Base-by-base conservation (phyloP, 2,888 invertebrate species). In the Minunthozetes semirufus region DNA sequence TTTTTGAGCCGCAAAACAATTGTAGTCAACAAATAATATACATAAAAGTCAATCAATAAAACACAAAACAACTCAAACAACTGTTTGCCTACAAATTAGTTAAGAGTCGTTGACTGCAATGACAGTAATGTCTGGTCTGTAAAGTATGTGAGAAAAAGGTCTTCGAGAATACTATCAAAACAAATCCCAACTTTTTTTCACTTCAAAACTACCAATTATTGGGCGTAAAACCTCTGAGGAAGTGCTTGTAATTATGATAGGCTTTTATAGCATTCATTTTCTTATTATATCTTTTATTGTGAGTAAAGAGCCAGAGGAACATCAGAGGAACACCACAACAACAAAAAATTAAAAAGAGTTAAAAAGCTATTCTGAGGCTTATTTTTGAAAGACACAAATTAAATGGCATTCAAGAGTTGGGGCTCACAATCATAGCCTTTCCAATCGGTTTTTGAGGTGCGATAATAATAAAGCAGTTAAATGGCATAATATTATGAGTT, bases 41-140 rank as follows among this genome's bases (percentile, higher is more conserved):
- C 22, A 59, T 22, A 59, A 25, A 59, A 25, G 22, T 17, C 56
- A 59, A 48, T 59, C 56, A 19, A 59, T 59, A 59, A 59, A 59
- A 59, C 56, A 59, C 33, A 33, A 33, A 33, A n/a, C n/a, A n/a
- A n/a, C n/a, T n/a, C n/a, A n/a, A 5, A 19, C 11, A n/a, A 59
- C 56, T 59, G 56, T 59, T 59, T 59, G 56, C 56, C 22, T 59
- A 59, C 56, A 59, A 59, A 59, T 59, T 59, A 59, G 56, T 59
- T 25, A 59, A 59, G 56, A 59, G 56, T 59, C 56, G 56, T 59
- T 59, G 56, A 59, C 56, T 59, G 6, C 25, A 22, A 19, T 48
- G 15, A 48, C 48, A 48, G 48, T 48, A 48, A 48, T 13, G 15
- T n/a, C 48, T 48, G 22, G 56, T 25, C 25, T 59, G 2, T 22